phyloP scores from a whole-genome alignment of 2,888 invertebrate genomes.

The Colletes collaris region DNA sequence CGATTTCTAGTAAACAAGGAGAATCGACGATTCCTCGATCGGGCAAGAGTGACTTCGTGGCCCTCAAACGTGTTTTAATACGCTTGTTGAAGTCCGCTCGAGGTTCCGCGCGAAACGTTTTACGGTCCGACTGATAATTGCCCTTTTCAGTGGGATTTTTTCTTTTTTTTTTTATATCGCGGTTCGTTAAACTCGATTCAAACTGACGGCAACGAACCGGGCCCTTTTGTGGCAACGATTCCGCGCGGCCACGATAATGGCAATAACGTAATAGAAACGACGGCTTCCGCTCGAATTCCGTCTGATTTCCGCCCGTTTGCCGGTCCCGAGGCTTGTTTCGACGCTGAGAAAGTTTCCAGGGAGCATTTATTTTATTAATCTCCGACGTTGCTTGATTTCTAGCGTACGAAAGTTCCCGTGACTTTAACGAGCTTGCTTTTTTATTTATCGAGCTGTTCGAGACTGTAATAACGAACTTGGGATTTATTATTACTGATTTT shows the following conservation, averaged over 20 bases:
- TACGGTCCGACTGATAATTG: constrained; percentile 45
- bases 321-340: too few relatives aligned
- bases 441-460: too few relatives aligned
- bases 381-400: too few relatives aligned
- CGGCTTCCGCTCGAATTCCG: constrained; percentile 24
- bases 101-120: constrained; percentile 25
- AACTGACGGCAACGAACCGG: constrained; percentile 25
- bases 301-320: not conserved
- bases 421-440: too few relatives aligned
- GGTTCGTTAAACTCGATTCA: constrained; percentile 65
- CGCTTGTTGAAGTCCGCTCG: constrained; percentile 37
- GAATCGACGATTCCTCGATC: constrained; percentile 25
- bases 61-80: constrained; percentile 38
- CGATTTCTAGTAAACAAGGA: not conserved
- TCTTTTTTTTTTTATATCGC: constrained; percentile 12
- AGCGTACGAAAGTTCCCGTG: too few relatives aligned
- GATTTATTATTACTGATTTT: too few relatives aligned
- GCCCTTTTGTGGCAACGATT: constrained; percentile 37
- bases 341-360: too few relatives aligned
- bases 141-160: constrained; percentile 37
- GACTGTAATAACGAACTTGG: too few relatives aligned
- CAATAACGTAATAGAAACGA: constrained; percentile 32
- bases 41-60: constrained; percentile 3
- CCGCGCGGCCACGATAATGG: constrained; percentile 25
- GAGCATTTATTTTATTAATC: too few relatives aligned